Evolutionary conservation across 2,888 invertebrate species (phyloP).

Genomic region (Philaethria dido): DNA sequence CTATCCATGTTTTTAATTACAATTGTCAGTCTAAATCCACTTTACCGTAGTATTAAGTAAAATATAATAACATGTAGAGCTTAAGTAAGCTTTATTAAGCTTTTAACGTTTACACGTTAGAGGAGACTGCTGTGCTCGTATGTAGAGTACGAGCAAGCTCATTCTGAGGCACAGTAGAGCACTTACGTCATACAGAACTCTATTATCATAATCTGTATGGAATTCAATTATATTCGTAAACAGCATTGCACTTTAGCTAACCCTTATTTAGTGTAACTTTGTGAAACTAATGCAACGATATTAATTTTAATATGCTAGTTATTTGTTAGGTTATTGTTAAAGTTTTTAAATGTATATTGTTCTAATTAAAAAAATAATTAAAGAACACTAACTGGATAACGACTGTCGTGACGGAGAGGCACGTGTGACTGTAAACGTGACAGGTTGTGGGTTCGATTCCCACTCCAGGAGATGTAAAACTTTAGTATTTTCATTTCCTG

Average conservation of each 20-base stretch:
- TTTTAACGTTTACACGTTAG: constrained; percentile 1
- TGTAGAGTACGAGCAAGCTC: constrained; percentile 2
- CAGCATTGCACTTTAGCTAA: constrained; percentile 14
- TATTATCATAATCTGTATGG: constrained; percentile 30
- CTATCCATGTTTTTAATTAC: too few species aligned
- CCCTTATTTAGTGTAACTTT: neutral
- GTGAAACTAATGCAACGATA: neutral
- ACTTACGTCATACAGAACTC: constrained; percentile 19
- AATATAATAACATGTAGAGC: neutral
- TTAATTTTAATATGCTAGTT: neutral
- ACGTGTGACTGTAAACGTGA: too few species aligned
- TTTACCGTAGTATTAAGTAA: neutral
- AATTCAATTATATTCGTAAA: constrained; percentile 24
- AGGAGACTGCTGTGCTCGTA: neutral
- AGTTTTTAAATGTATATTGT: too few species aligned
- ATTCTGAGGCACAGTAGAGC: constrained; percentile 8
- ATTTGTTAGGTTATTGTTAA: too few species aligned
- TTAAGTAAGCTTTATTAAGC: constrained; percentile 9
- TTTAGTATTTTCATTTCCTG: too few species aligned
- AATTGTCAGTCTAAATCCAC: too few species aligned
- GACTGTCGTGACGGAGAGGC: too few species aligned
- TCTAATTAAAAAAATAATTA: too few species aligned
- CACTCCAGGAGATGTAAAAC: too few species aligned
- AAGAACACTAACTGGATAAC: too few species aligned
- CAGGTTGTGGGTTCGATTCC: too few species aligned